These are phyloP conservation scores for Micrasema longulum DNA, from an alignment of 1,140 invertebrate genomes.

Conservation along the genomic window DNA sequence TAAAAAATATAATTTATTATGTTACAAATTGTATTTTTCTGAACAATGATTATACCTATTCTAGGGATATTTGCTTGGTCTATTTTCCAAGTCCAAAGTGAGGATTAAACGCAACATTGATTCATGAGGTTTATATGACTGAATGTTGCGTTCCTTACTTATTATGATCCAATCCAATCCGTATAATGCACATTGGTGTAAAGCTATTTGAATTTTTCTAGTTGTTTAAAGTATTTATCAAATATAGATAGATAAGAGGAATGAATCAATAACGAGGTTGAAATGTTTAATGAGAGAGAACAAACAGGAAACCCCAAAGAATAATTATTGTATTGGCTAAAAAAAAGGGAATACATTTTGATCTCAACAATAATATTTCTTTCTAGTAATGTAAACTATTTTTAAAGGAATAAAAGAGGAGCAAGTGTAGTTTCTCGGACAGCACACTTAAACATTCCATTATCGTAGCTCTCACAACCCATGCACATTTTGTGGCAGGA, in stretches of 20 bases:
- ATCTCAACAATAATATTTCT: not conserved
- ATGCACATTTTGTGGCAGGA: constrained; percentile 2
- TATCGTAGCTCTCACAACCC: not conserved
- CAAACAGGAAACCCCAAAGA: not conserved
- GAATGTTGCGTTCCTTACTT: no score
- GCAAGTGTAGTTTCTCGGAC: constrained; percentile 1
- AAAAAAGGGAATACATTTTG: not conserved
- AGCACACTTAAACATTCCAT: not conserved
- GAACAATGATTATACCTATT: not conserved
- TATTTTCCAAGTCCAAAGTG: no score
- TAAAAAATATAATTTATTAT: constrained; percentile 28
- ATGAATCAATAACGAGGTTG: no score
- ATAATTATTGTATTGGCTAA: no score
- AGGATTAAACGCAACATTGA: no score
- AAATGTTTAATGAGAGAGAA: no score
- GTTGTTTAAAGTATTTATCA: no score
- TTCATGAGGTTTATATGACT: no score
- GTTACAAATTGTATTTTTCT: not conserved
- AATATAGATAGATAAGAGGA: no score
- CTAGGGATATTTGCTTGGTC: no score
- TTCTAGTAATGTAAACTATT: constrained; percentile 15
- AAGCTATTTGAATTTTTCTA: no score
- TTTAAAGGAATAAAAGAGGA: constrained; percentile 3
- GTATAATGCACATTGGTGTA: not conserved
- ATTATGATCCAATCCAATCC: no score